These are phyloP conservation scores for Megalurothrips usitatus DNA, from an alignment of 2,888 invertebrate genomes.

Conservation along the genomic window DNA sequence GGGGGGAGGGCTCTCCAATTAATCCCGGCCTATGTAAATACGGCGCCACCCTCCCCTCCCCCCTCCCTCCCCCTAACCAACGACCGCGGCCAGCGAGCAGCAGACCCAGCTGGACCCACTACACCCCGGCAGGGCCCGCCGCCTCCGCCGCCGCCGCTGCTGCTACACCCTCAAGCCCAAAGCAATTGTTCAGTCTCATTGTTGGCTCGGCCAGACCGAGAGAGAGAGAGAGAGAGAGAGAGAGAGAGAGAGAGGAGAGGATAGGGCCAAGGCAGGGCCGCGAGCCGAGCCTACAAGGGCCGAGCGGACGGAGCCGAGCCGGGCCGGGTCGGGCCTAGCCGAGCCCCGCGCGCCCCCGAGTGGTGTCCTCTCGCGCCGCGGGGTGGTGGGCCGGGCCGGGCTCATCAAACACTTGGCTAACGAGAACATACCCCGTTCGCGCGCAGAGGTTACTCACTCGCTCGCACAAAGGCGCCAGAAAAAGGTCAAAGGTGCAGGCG, in stretches of 20 bases:
- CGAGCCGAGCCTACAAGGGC: no score
- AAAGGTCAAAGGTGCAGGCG: no score
- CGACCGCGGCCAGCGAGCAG: not conserved
- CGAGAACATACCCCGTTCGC: no score
- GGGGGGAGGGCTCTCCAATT: conserved; percentile 10
- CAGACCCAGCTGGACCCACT: conserved; percentile 4
- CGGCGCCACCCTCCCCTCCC: not conserved
- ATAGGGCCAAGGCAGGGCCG: no score
- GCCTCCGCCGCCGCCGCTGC: not conserved
- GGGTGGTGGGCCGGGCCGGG: no score
- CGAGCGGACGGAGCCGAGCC: not conserved
- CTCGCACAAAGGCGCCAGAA: no score
- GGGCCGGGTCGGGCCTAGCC: not conserved
- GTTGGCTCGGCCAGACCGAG: not conserved
- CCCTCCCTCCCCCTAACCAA: not conserved
- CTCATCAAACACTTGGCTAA: no score
- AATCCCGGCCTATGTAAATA: conserved; percentile 26
- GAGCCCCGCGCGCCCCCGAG: not conserved
- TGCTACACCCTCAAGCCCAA: not conserved
- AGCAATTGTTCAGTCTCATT: conserved; percentile 22
- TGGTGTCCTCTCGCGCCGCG: no score
- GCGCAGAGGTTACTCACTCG: no score
- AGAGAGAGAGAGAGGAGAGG: not conserved
- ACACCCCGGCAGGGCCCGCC: not conserved
- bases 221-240: not conserved